Evolutionary conservation across 2,797 vertebrate genomes (phyloP).

Genomic region (Bovichtus variegatus): DNA sequence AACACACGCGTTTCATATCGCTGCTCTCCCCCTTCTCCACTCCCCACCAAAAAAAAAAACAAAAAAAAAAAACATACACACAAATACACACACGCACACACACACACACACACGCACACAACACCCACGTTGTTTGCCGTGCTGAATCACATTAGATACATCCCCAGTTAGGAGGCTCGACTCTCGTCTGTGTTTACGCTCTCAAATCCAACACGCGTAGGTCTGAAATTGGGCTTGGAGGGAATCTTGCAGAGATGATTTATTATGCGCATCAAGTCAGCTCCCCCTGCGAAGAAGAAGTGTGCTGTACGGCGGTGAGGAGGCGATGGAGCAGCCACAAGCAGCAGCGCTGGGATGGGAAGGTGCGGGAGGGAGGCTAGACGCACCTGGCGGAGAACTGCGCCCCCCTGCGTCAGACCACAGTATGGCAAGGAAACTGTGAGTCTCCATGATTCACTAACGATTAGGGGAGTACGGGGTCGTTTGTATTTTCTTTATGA

Average conservation of each 20-base stretch:
- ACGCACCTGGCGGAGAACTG: conserved; percentile 78
- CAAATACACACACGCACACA: conserved; percentile 21
- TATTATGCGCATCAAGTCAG: conserved; percentile 80
- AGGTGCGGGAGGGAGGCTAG: conserved; percentile 54
- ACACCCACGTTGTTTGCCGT: conserved; percentile 82
- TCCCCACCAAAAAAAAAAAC: conserved; percentile 60
- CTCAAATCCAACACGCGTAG: conserved; percentile 55
- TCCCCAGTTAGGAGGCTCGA: conserved; percentile 55
- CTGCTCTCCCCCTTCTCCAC: conserved; percentile 63
- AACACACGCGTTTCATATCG: conserved; percentile 75
- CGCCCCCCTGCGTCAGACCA: conserved; percentile 70
- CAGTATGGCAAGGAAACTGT: background rate
- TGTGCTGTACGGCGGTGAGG: conserved; percentile 53
- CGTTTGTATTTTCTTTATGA: background rate
- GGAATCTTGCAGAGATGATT: conserved; percentile 71
- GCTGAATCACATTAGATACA: conserved; percentile 75
- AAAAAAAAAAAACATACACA: conserved; percentile 9
- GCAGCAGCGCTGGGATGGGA: conserved; percentile 64
- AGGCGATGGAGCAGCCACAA: conserved; percentile 56
- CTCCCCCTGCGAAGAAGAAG: conserved; percentile 52
- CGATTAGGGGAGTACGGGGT: background rate
- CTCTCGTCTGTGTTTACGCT: conserved; percentile 57
- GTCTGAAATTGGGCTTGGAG: conserved; percentile 47
- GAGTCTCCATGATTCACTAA: background rate
- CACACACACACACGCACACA: conserved; percentile 42